A percentile compares a stretch with the other conserved stretches of the same genome.
phyloP scores from a whole-genome alignment of 1,140 invertebrate genomes.

The Piezodorus guildinii region DNA sequence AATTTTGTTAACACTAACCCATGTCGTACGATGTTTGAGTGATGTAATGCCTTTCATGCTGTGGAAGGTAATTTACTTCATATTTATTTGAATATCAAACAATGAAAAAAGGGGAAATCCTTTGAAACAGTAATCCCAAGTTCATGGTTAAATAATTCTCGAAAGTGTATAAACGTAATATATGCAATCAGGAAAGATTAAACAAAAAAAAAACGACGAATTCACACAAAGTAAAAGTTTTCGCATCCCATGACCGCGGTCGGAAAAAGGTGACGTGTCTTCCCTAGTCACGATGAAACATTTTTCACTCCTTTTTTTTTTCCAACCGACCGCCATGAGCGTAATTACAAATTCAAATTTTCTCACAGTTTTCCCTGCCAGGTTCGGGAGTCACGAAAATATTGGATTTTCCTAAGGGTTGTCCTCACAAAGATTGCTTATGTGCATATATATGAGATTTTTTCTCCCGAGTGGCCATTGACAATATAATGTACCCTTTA shows the following conservation, averaged over 20 bases:
- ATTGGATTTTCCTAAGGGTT: slow-evolving; percentile 2
- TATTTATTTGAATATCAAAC: too few relatives aligned
- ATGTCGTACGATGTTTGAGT: too few relatives aligned
- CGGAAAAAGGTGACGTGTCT: neutral
- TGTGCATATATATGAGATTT: slow-evolving; percentile 2
- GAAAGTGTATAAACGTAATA: too few relatives aligned
- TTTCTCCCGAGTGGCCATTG: neutral
- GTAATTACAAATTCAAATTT: neutral
- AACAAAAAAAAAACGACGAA: too few relatives aligned
- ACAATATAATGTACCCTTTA: neutral
- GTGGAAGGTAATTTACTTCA: too few relatives aligned
- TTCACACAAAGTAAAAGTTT: slow-evolving; percentile 2
- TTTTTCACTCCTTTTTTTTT: neutral
- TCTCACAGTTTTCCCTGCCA: neutral
- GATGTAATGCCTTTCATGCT: too few relatives aligned
- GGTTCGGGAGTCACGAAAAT: neutral
- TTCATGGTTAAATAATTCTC: too few relatives aligned
- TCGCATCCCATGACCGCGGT: neutral
- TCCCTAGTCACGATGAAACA: neutral
- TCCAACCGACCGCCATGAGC: slow-evolving; percentile 1
- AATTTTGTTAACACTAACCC: too few relatives aligned
- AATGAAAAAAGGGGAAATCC: too few relatives aligned
- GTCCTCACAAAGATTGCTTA: neutral
- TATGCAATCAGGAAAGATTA: too few relatives aligned
- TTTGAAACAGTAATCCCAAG: too few relatives aligned